Percentiles rank a stretch among this genome's conserved stretches.
Evolutionary conservation across 2,888 invertebrate genomes (phyloP).

Genomic region (Drosophila paranaensis): DNA sequence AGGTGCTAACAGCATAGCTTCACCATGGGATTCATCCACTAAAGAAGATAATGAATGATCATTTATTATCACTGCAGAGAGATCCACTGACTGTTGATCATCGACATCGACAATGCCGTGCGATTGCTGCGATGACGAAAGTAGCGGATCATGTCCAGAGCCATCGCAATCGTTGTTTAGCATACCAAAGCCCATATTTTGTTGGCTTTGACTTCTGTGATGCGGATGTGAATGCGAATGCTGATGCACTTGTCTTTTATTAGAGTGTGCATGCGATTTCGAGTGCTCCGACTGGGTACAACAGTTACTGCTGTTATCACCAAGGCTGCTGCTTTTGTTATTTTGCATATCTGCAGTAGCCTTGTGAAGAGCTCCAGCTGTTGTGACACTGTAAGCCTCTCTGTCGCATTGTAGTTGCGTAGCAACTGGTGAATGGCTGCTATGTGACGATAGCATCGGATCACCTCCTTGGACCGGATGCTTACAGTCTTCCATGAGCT

Average conservation of each 20-base stretch:
- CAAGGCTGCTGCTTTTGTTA: not conserved
- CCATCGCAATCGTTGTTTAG: constrained; percentile 48
- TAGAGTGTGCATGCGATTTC: constrained; percentile 12
- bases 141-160: constrained; percentile 80
- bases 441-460: constrained; percentile 86
- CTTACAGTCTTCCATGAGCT: constrained; percentile 88
- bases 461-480: constrained; percentile 87
- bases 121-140: constrained; percentile 79
- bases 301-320: not conserved
- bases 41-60: constrained; percentile 85
- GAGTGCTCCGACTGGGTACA: constrained; percentile 6
- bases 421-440: constrained; percentile 54
- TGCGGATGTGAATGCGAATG: constrained; percentile 11
- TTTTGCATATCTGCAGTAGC: constrained; percentile 3
- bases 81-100: constrained; percentile 75
- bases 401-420: constrained; percentile 39
- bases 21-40: constrained; percentile 72
- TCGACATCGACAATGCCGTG: constrained; percentile 45
- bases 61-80: constrained; percentile 82
- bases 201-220: constrained; percentile 10
- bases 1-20: constrained; percentile 86
- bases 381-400: constrained; percentile 20
- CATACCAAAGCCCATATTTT: constrained; percentile 39
- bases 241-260: constrained; percentile 30
- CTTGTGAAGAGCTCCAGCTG: constrained; percentile 18